phyloP scores from a whole-genome alignment of 2,888 invertebrate genomes.

The Lamellibrachia satsuma region DNA sequence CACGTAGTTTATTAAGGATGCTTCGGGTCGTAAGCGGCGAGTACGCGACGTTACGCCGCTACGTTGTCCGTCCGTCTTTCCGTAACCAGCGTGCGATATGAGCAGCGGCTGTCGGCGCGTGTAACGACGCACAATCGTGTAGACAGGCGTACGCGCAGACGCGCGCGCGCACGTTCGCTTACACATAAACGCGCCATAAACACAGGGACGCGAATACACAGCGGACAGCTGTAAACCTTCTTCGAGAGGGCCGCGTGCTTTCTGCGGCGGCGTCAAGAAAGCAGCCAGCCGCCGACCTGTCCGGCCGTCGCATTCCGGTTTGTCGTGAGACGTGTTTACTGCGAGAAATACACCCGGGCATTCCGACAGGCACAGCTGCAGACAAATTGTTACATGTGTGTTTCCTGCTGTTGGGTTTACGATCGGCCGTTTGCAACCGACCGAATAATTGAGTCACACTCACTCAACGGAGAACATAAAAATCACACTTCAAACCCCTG shows the following conservation, averaged over 20 bases:
- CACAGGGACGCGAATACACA: neutral
- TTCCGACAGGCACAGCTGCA: neutral
- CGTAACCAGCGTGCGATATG: neutral
- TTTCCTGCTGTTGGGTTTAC: neutral
- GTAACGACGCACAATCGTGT: neutral
- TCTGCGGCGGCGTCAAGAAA: neutral
- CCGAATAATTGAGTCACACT: conserved; percentile 10
- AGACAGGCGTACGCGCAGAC: neutral
- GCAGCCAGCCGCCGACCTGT: neutral
- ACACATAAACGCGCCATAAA: conserved; percentile 17
- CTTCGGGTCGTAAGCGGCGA: neutral
- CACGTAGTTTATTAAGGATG: neutral
- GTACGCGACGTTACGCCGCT: neutral
- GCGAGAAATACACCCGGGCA: neutral
- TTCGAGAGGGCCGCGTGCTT: neutral
- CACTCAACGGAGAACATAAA: neutral
- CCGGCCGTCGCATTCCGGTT: neutral
- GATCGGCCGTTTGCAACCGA: neutral
- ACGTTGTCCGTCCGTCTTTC: neutral
- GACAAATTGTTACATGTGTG: neutral
- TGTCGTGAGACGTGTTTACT: neutral
- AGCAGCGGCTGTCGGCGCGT: neutral
- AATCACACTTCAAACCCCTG: neutral
- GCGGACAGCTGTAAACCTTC: neutral
- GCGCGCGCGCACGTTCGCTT: neutral